These are phyloP conservation scores for Gadopsis marmoratus DNA, from an alignment of 2,797 vertebrate species.

Conservation along the genomic window DNA sequence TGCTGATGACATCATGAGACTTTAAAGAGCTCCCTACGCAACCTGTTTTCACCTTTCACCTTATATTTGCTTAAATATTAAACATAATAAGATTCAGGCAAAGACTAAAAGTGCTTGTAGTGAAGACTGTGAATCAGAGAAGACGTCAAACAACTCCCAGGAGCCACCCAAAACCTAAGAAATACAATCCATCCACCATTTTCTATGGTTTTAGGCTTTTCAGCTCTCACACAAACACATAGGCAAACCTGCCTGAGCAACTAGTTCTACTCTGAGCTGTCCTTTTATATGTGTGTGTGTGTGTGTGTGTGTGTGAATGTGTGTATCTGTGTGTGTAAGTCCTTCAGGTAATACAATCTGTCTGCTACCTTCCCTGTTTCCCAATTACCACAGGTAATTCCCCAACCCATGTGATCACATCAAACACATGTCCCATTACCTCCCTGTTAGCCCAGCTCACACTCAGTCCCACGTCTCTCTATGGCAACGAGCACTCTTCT, in stretches of 20 bases:
- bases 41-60: background rate
- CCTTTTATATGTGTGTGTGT: slow-evolving; percentile 4
- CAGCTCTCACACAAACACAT: background rate
- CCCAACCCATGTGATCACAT: slow-evolving; percentile 49
- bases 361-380: slow-evolving; percentile 29
- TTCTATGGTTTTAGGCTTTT: background rate
- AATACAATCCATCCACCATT: background rate
- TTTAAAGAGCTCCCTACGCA: too few species aligned
- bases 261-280: background rate
- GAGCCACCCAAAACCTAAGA: background rate
- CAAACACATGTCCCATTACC: slow-evolving; percentile 60
- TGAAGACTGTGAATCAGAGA: background rate
- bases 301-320: background rate
- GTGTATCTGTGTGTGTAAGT: slow-evolving; percentile 21
- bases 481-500: slow-evolving; percentile 22
- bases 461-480: slow-evolving; percentile 18
- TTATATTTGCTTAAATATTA: background rate
- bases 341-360: slow-evolving; percentile 44
- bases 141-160: background rate
- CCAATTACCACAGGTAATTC: slow-evolving; percentile 51
- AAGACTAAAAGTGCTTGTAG: background rate
- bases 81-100: background rate
- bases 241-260: background rate
- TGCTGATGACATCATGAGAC: too few species aligned
- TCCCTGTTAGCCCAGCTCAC: slow-evolving; percentile 46